Conservation (phyloP, 2,797 vertebrate species). For the Channa striata region DNA sequence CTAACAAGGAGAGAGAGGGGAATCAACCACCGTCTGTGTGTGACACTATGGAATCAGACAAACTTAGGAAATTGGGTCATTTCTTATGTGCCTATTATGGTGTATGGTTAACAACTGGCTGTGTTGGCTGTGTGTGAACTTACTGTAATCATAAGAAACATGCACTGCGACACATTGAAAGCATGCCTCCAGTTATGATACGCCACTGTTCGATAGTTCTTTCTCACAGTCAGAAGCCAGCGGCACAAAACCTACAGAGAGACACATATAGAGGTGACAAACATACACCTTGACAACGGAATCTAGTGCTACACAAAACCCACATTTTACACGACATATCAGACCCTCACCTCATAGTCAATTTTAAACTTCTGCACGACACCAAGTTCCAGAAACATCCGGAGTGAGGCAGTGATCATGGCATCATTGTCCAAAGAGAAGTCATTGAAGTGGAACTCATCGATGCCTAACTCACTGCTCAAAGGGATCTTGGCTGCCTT, state of each 20-base stretch:
- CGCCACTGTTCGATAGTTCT: conserved; percentile 87
- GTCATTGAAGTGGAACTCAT: conserved; percentile 87
- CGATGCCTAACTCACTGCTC: conserved; percentile 84
- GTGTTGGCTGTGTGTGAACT: conserved; percentile 50
- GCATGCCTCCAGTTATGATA: conserved; percentile 89
- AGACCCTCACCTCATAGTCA: conserved; percentile 84
- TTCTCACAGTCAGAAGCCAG: conserved; percentile 88
- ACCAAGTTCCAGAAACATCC: conserved; percentile 87
- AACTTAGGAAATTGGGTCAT: background rate
- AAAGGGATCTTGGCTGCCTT: conserved; percentile 88
- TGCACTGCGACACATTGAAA: conserved; percentile 88
- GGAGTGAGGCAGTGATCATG: conserved; percentile 87
- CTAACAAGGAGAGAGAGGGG: background rate
- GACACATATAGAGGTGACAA: background rate
- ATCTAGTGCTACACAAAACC: background rate
- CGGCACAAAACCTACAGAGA: conserved; percentile 83
- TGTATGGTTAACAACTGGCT: background rate
- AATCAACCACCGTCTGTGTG: background rate
- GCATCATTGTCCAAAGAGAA: conserved; percentile 87
- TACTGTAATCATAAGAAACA: conserved; percentile 87
- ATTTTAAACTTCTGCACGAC: conserved; percentile 88
- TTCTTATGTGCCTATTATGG: conserved; percentile 11
- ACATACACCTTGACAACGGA: background rate
- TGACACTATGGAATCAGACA: background rate
- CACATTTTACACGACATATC: background rate